Conservation (phyloP, 2,113 vertebrate genomes). For the Rhea pennata region DNA sequence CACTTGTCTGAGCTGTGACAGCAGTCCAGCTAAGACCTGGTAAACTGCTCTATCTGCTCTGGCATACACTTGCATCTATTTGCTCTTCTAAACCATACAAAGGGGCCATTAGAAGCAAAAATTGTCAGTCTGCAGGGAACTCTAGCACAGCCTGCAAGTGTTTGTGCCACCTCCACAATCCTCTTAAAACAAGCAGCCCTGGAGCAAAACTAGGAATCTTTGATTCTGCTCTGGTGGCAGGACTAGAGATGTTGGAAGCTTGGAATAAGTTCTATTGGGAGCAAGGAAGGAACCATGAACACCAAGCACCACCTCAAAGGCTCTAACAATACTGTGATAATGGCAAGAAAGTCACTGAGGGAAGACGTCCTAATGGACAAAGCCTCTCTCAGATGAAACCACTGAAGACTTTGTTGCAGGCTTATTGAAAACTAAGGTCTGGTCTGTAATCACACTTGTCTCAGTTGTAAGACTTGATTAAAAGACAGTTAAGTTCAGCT, state of each 20-base stretch:
- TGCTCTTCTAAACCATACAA: neutral
- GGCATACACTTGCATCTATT: neutral
- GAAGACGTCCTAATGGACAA: neutral
- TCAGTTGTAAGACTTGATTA: neutral
- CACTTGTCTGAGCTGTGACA: neutral
- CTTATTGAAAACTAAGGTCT: neutral
- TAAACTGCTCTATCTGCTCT: neutral
- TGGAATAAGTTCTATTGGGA: neutral
- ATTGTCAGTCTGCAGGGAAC: neutral
- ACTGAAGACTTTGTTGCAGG: neutral
- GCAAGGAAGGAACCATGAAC: neutral
- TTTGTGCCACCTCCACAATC: neutral
- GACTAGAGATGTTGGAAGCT: neutral
- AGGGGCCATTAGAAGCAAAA: neutral
- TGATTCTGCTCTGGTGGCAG: fast-evolving
- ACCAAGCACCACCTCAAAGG: neutral
- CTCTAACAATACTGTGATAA: neutral
- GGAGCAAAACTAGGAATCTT: neutral
- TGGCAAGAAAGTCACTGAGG: neutral
- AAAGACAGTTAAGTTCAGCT: neutral
- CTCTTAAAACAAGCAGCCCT: neutral
- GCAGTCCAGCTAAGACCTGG: neutral
- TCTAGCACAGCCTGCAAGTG: neutral
- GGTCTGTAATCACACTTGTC: neutral
- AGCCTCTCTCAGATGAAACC: neutral